These are phyloP conservation scores for Neodon shergylaensis DNA, from an alignment of 2,113 vertebrate genomes.

Conservation along the genomic window DNA sequence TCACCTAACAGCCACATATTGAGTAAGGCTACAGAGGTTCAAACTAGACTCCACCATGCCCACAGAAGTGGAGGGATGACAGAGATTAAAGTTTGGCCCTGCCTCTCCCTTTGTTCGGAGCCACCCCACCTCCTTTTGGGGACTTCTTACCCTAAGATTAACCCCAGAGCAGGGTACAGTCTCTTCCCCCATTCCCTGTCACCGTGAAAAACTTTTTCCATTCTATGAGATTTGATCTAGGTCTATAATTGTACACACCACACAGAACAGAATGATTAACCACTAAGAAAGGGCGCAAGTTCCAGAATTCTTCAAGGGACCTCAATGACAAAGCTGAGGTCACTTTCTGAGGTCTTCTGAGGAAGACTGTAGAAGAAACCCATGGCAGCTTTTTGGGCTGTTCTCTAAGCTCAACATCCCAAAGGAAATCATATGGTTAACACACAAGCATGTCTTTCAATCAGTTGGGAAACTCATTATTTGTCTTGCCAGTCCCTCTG, in stretches of 20 bases:
- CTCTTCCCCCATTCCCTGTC: too few species aligned
- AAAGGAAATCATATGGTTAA: not conserved
- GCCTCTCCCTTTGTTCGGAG: not conserved
- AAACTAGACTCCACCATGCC: not conserved
- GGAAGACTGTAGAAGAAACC: not conserved
- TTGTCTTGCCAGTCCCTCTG: not conserved
- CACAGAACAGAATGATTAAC: not conserved
- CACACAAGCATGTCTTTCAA: not conserved
- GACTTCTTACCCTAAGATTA: not conserved
- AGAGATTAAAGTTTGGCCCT: not conserved
- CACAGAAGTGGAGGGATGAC: not conserved
- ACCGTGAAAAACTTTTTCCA: not conserved
- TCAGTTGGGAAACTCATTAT: not conserved
- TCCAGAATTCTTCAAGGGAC: not conserved
- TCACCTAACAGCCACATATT: not conserved
- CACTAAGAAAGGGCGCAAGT: not conserved
- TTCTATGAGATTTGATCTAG: not conserved
- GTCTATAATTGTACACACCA: not conserved
- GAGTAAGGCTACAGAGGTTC: not conserved
- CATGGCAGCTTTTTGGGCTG: not conserved
- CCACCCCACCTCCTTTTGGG: not conserved
- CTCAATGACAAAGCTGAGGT: not conserved
- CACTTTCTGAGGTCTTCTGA: not conserved
- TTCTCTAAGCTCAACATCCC: not conserved
- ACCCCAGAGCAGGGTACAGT: not conserved